phyloP scores from a whole-genome alignment of 1,140 invertebrate genomes.

The Caenorhabditis tropicalis region DNA sequence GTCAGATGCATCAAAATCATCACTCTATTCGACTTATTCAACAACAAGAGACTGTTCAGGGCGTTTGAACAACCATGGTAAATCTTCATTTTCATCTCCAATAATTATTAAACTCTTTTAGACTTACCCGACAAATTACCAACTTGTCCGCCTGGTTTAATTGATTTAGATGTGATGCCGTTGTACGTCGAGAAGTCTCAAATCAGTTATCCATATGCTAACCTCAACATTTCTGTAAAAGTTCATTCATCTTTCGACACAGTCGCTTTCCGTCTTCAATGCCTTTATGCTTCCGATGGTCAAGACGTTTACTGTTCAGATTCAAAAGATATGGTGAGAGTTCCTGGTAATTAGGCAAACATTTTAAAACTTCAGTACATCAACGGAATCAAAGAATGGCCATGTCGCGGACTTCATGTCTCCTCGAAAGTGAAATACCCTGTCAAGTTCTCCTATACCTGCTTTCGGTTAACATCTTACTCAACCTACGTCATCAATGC shows the following conservation, averaged over 20 bases:
- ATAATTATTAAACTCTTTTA: background rate
- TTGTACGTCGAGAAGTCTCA: conserved; percentile 24
- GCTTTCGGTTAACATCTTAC: conserved; percentile 64
- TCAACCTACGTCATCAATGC: conserved; percentile 66
- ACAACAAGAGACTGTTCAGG: conserved; percentile 2
- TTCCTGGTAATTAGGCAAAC: background rate
- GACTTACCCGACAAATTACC: background rate
- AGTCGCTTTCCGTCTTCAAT: conserved; percentile 62
- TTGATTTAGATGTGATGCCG: conserved; percentile 39
- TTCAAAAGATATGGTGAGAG: background rate
- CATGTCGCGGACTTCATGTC: conserved; percentile 41
- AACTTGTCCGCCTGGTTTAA: conserved; percentile 5
- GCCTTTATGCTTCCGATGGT: conserved; percentile 61
- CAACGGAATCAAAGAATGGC: conserved; percentile 49
- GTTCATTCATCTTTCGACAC: conserved; percentile 44
- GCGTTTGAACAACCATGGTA: background rate
- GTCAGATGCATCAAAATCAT: background rate
- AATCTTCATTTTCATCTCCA: background rate
- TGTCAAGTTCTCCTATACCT: conserved; percentile 58
- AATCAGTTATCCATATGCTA: conserved; percentile 62
- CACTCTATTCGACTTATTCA: background rate
- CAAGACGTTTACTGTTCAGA: conserved; percentile 66
- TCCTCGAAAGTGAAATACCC: background rate
- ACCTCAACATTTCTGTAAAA: conserved; percentile 61
- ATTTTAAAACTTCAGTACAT: conserved; percentile 22